phyloP scores from a whole-genome alignment of 2,113 vertebrate species.

The Notiomystis cincta region DNA sequence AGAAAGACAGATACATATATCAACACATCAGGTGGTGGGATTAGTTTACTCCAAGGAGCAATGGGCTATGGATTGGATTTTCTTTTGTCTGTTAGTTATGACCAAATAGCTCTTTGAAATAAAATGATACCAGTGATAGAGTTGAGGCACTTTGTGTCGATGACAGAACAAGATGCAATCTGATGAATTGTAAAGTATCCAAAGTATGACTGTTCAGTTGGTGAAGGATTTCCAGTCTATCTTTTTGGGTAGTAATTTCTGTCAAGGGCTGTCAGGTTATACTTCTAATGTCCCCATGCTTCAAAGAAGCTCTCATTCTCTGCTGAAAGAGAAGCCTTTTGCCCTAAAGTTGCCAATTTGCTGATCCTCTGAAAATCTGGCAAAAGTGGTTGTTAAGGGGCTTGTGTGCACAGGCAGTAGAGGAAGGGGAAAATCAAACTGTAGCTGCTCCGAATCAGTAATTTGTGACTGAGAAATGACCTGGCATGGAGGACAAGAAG shows the following conservation, averaged over 20 bases:
- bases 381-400: neutral
- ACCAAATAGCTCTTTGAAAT: neutral
- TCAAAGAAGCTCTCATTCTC: neutral
- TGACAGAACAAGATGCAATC: neutral
- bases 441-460: neutral
- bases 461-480: neutral
- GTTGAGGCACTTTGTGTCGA: neutral
- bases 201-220: neutral
- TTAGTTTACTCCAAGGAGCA: neutral
- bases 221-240: neutral
- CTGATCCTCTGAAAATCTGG: neutral
- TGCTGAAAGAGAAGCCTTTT: neutral
- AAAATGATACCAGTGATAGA: neutral
- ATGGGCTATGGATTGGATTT: neutral
- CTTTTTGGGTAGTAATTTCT: neutral
- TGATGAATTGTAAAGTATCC: neutral
- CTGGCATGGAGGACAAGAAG: neutral
- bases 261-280: too few relatives aligned
- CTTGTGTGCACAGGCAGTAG: rapidly evolving
- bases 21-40: neutral
- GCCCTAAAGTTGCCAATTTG: neutral
- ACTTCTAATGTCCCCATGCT: neutral
- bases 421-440: neutral
- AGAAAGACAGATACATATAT: neutral
- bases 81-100: neutral